Evolutionary conservation across 2,888 invertebrate genomes (phyloP), one percentile per base, ranked within the genome.

Genomic region (Caenorhabditis imperialis): DNA sequence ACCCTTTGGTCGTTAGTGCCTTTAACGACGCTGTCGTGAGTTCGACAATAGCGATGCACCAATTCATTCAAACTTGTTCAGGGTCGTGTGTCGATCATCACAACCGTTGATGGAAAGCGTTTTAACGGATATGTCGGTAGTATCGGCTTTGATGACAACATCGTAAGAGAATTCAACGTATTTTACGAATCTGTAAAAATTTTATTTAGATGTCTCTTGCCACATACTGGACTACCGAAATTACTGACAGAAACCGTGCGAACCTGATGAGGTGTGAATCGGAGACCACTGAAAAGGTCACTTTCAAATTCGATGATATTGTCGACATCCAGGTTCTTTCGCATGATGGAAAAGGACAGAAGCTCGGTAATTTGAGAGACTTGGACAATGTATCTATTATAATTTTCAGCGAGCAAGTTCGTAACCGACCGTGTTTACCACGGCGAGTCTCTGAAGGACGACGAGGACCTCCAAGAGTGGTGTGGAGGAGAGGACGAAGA

Each of bases 361-460:
- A 45, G 18, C 12, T 58, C 3, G 20, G 58, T 55, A 25, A 51
- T 37, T 16, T 10, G 33, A 23, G 14, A 18, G 25, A n/a, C 14
- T 4, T 25, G 16, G 40, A 54, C 3, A n/a, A 30, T 30, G 30
- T 30, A 30, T 30, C 10, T 25, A 25, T 37, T 33, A 8, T 37
- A 12, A n/a, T 25, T 69, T 69, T 16, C 47, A 72, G 73, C 58
- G 5, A 74, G 47, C 48, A 74, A 74, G 3, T 81, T 81, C 42
- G 79, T 74, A 10, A 81, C 81, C 12, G 81, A 81, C 47, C 58
- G 75, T 3, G 70, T 75, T 20, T 81, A 81, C 57, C 78, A 79
- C 35, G 72, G 50, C 10, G 33, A 58, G 14, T 18, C 8, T 44
- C 63, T 54, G 30, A 44, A 20, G 12, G 62, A 63, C 5, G 69